Percentiles rank a stretch among this genome's conserved stretches.
Conservation (phyloP, 1,140 invertebrate species). For the Sycophaga agraensis region DNA sequence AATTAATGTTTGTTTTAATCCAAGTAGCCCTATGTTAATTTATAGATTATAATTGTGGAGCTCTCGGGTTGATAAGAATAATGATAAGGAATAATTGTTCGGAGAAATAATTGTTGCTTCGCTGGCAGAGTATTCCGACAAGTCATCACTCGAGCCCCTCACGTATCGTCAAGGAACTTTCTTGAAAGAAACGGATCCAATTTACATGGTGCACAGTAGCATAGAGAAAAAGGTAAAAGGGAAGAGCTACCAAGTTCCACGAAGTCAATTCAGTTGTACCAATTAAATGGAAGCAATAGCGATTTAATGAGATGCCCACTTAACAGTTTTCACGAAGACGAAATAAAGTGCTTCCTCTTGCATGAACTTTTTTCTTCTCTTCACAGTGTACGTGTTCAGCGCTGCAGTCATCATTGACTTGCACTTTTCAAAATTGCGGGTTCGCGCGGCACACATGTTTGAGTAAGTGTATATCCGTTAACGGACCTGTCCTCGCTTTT, state of each 20-base stretch:
- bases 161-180: neutral
- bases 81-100: neutral
- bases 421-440: no score
- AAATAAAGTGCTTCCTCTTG: no score
- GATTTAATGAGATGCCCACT: slow-evolving; percentile 22
- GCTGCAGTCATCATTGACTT: no score
- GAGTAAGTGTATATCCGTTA: no score
- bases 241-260: neutral
- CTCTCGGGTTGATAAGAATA: slow-evolving; percentile 11
- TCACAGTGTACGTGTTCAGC: no score
- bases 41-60: neutral
- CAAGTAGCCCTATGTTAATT: no score
- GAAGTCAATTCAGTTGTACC: slow-evolving; percentile 21
- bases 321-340: no score
- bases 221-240: neutral
- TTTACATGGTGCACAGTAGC: neutral
- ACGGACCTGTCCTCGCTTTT: no score
- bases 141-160: neutral
- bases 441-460: no score
- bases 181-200: slow-evolving; percentile 9
- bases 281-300: slow-evolving; percentile 22
- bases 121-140: neutral
- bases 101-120: slow-evolving; percentile 18
- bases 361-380: no score
- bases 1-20: no score